Percentiles rank a stretch among this genome's conserved stretches.
These are phyloP conservation scores for Pogonomyrmex californicus DNA, from an alignment of 1,140 invertebrate species.

Conservation along the genomic window DNA sequence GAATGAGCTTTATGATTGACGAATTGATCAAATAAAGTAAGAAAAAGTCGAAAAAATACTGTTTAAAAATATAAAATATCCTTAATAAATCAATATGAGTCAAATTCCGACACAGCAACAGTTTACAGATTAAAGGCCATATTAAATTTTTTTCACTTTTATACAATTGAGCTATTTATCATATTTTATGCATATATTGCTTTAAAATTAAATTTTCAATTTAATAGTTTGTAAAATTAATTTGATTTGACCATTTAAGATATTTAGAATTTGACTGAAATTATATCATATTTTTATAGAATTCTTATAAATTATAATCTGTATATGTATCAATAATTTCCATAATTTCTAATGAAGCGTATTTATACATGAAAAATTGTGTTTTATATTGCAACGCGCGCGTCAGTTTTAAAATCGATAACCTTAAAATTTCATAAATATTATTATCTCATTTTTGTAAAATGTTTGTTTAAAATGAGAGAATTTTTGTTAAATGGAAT, in stretches of 20 bases:
- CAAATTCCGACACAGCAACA: neutral
- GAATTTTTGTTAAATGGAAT: conserved; percentile 9
- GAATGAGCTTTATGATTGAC: neutral
- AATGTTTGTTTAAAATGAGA: neutral
- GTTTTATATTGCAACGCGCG: neutral
- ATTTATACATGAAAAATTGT: neutral
- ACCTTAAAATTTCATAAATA: conserved; percentile 20
- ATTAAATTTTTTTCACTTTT: neutral
- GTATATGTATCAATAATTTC: neutral
- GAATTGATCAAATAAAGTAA: conserved; percentile 5
- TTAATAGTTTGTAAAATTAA: neutral
- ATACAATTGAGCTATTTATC: neutral
- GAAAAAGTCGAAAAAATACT: neutral
- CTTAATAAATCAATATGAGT: conserved; percentile 27
- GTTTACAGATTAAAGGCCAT: neutral
- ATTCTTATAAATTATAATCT: conserved; percentile 4
- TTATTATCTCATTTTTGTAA: conserved; percentile 3
- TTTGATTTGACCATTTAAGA: conserved; percentile 10
- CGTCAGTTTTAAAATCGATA: neutral
- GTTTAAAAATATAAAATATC: neutral
- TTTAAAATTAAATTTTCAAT: neutral
- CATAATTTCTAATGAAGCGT: conserved; percentile 9
- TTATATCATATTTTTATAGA: neutral
- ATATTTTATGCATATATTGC: no score
- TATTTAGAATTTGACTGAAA: neutral